Base-by-base conservation (phyloP, 2,113 vertebrate species). In the Empidonax traillii region DNA sequence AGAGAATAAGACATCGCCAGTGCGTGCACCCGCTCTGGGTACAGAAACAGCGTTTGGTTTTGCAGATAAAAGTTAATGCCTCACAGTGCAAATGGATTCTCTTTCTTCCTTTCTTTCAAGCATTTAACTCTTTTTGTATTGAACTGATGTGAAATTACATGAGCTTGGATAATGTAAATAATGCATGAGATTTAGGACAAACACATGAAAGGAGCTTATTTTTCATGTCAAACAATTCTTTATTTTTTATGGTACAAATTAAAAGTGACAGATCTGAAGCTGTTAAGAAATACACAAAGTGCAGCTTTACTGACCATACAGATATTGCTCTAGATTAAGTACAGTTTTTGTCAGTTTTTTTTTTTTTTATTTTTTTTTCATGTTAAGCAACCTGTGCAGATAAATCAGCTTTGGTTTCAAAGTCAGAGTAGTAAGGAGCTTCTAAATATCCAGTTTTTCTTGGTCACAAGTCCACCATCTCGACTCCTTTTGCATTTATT, bases 171-270 rank as follows among this genome's bases (percentile, higher is more conserved):
- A 93, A 72, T 41, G 80, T 95, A 83, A 97, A 97, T 96, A 94
- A 97, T 95, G 63, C 85, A 96, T 95, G 92, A 96, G 89, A 93
- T 95, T 96, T 90, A 96, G 97, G 97, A 96, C 94, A 97, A 95
- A 87, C 71, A 95, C 82, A 87, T 76, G 93, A 96, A 97, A 87
- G 78, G 94, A 97, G 72, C 95, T 97, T 96, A 93, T 95, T 88
- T 94, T 97, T 99, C 98, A 99, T 99, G 98, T 99, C 99, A 99
- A 99, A 99, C 99, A 99, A 98, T 98, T 99, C 98, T 99, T 99
- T 99, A 99, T 99, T 99, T 99, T 98, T 99, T 98, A 99, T 99
- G 99, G 97, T 99, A 99, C 98, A 99, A 99, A 99, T 99, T 98
- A 98, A 99, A 99, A 98, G 98, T 99, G 99, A 99, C 99, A 99